Evolutionary conservation across 1,140 invertebrate species (phyloP).

Genomic region (Euwallacea similis): DNA sequence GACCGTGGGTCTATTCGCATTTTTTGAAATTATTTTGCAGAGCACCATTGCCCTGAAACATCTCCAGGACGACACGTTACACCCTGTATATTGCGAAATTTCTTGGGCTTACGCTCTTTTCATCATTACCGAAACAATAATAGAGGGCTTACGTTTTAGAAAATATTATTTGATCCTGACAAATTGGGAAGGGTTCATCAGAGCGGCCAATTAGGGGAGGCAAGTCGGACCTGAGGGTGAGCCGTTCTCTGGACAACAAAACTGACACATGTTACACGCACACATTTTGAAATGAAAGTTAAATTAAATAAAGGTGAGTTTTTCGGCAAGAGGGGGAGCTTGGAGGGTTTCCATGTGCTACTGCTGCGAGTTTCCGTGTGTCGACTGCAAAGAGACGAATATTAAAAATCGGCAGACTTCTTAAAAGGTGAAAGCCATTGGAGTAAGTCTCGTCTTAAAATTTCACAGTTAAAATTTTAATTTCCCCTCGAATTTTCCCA

Average conservation of each 20-base stretch:
- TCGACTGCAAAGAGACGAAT: too few relatives aligned
- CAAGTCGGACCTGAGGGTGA: constrained; percentile 26
- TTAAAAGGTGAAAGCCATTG: constrained; percentile 11
- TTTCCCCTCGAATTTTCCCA: constrained; percentile 27
- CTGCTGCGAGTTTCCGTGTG: background rate
- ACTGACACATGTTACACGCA: constrained; percentile 37
- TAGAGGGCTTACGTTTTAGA: constrained; percentile 26
- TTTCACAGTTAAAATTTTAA: constrained; percentile 30
- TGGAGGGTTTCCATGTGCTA: constrained; percentile 1
- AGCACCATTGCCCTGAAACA: too few relatives aligned
- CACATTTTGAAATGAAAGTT: constrained; percentile 33
- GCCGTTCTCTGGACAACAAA: constrained; percentile 30
- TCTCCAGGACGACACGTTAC: too few relatives aligned
- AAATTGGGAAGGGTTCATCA: constrained; percentile 39
- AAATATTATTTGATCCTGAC: constrained; percentile 38
- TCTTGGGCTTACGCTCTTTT: too few relatives aligned
- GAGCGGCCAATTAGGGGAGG: constrained; percentile 28
- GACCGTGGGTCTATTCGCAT: too few relatives aligned
- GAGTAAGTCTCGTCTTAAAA: constrained; percentile 26
- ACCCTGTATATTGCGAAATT: too few relatives aligned
- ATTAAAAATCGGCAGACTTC: too few relatives aligned
- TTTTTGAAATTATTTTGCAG: too few relatives aligned
- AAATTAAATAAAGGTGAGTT: constrained; percentile 32
- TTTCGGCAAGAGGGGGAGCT: constrained; percentile 9
- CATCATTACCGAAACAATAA: constrained; percentile 9